A percentile compares a stretch with the other conserved stretches of the same genome.
These are phyloP conservation scores for Nesidiocoris tenuis DNA, from an alignment of 2,888 invertebrate genomes.

Conservation along the genomic window DNA sequence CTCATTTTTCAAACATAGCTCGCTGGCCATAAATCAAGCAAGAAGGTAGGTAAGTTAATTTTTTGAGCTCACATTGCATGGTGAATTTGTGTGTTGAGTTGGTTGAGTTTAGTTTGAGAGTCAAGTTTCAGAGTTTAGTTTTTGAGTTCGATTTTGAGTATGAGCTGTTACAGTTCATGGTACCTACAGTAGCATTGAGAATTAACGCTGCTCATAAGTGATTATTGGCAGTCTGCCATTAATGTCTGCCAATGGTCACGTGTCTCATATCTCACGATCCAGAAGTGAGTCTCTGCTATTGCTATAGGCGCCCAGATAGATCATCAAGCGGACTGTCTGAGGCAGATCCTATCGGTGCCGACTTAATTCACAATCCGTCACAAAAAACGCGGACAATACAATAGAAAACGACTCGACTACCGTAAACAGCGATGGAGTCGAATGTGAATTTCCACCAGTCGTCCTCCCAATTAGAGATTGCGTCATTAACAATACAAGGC, in stretches of 20 bases:
- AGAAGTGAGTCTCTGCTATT: no score
- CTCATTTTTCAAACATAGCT: background rate
- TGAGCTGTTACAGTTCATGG: no score
- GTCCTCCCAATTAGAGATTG: background rate
- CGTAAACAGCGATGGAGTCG: background rate
- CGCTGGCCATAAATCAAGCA: background rate
- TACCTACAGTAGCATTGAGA: no score
- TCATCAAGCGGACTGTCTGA: background rate
- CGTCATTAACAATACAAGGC: background rate
- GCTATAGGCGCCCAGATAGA: no score
- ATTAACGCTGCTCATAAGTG: no score
- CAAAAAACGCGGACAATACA: background rate
- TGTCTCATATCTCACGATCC: no score
- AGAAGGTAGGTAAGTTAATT: conserved; percentile 20
- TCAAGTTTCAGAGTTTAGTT: no score
- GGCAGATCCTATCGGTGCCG: background rate
- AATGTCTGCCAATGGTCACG: no score
- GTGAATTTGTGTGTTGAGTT: background rate
- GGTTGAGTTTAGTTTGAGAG: background rate
- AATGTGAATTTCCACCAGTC: background rate
- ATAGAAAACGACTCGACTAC: background rate
- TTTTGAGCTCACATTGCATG: conserved; percentile 5
- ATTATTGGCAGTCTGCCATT: no score
- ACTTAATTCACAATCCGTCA: background rate
- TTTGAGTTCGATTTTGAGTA: no score